Conservation (phyloP, 2,797 vertebrate species). For the Chaunax sp. region DNA sequence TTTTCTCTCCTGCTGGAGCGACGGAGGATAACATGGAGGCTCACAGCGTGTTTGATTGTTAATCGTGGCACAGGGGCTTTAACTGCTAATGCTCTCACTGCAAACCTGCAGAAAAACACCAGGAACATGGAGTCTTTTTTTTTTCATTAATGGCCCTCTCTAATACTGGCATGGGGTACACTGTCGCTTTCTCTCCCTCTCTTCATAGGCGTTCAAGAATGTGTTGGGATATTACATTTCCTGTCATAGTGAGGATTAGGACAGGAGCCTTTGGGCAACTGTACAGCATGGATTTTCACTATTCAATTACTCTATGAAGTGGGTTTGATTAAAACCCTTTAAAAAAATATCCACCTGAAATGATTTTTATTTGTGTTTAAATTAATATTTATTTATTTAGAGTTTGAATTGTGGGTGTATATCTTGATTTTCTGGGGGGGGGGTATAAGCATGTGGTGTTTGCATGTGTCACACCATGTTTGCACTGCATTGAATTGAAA, state of each 20-base stretch:
- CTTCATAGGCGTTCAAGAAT: conserved; percentile 72
- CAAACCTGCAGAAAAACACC: conserved; percentile 87
- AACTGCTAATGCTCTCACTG: conserved; percentile 85
- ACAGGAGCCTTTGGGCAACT: conserved; percentile 75
- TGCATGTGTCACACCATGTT: conserved; percentile 56
- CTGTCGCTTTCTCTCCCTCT: conserved; percentile 68
- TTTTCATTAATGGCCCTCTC: conserved; percentile 82
- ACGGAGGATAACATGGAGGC: conserved; percentile 87
- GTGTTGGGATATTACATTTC: conserved; percentile 80
- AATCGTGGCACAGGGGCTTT: conserved; percentile 86
- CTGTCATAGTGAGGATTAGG: conserved; percentile 79
- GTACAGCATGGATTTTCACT: conserved; percentile 70
- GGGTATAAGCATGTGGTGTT: conserved; percentile 16
- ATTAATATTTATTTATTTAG: conserved; percentile 4
- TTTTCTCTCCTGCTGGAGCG: conserved; percentile 87
- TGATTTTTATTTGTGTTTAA: conserved; percentile 34
- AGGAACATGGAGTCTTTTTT: conserved; percentile 74
- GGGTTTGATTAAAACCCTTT: conserved; percentile 54
- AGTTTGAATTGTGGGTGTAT: conserved; percentile 38
- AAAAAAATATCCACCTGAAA: conserved; percentile 38
- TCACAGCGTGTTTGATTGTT: conserved; percentile 89
- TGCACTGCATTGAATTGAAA: conserved; percentile 52
- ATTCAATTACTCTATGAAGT: conserved; percentile 75
- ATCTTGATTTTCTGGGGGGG: neutral
- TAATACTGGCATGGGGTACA: conserved; percentile 76